Evolutionary conservation across 2,888 invertebrate genomes (phyloP), one percentile per base, ranked within the genome.

Genomic region (Sinohyriopsis cumingii): DNA sequence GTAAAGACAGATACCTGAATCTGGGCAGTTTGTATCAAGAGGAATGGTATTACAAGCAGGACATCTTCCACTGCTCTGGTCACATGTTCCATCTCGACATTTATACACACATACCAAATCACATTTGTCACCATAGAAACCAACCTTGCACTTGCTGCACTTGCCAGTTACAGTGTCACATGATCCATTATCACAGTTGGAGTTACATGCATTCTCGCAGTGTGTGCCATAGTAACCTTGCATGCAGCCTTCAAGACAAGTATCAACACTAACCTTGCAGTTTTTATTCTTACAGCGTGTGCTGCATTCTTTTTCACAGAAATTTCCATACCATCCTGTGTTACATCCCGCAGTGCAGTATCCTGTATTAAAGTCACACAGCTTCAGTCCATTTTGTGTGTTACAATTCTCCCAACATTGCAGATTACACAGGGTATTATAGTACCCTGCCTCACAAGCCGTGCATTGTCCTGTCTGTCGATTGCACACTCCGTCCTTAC

Each of bases 101-200:
- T 45, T 45, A 12, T 45, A 45, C 12, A 45, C 45, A 12, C 45
- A 45, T 45, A 45, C 12, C 45, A 45, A 45, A 45, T 73, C 67
- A 54, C 76, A 76, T 55, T 68, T 62, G 24, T 64, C 71, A 20
- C 72, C 73, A 62, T 65, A 76, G 12, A 61, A 65, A 2, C 76
- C 73, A 19, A 55, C n/a, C 56, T 67, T 68, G 53, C 76, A 76
- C 3, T 25, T 56, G 24, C 56, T 24, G 55, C 76, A 76, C 45
- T 59, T 64, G 5, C 60, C 76, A 6, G 73, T 69, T 57, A 73
- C 68, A 6, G 73, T 62, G 5, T 76, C 69, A 67, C 76, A 76
- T 0, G 20, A 45, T 12, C 25, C 45, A 60, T 72, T 71, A 5
- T 72, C 59, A 56, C 76, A 76, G 19, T 19, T 28, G 9, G 67